These are phyloP conservation scores for Leptinotarsa lineolata DNA, from an alignment of 1,140 invertebrate genomes.

Conservation along the genomic window DNA sequence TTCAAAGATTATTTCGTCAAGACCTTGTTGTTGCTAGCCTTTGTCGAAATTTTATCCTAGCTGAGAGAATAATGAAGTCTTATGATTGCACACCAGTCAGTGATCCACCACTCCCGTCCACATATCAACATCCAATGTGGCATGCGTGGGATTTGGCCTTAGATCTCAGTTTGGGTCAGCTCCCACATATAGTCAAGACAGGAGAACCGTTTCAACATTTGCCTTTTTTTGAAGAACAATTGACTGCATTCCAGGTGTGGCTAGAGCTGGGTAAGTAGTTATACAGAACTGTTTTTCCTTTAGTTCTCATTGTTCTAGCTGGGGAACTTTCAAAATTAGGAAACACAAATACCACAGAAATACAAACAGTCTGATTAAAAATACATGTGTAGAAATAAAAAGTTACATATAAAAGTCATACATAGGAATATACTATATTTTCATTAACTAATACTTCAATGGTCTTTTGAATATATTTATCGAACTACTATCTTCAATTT, in stretches of 20 bases:
- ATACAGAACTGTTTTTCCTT: no score
- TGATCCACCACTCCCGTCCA: slow-evolving; percentile 85
- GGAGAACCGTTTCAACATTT: slow-evolving; percentile 74
- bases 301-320: no score
- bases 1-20: slow-evolving; percentile 96
- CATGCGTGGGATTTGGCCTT: slow-evolving; percentile 97
- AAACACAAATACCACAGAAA: no score
- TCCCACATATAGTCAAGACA: slow-evolving; percentile 75
- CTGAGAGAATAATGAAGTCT: slow-evolving; percentile 93
- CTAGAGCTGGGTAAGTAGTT: slow-evolving; percentile 69
- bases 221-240: slow-evolving; percentile 96
- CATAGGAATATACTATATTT: no score
- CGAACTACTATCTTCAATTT: no score
- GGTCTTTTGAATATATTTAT: no score
- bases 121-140: slow-evolving; percentile 91
- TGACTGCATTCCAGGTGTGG: slow-evolving; percentile 99
- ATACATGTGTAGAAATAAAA: background rate
- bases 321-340: no score
- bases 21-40: slow-evolving; percentile 97
- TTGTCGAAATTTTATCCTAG: slow-evolving; percentile 96
- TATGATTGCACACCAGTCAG: slow-evolving; percentile 96
- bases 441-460: no score
- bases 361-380: no score
- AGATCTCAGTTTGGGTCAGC: slow-evolving; percentile 88
- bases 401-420: slow-evolving; percentile 10